These are phyloP conservation scores for Indicator indicator DNA, from an alignment of 2,113 vertebrate species.

Conservation along the genomic window DNA sequence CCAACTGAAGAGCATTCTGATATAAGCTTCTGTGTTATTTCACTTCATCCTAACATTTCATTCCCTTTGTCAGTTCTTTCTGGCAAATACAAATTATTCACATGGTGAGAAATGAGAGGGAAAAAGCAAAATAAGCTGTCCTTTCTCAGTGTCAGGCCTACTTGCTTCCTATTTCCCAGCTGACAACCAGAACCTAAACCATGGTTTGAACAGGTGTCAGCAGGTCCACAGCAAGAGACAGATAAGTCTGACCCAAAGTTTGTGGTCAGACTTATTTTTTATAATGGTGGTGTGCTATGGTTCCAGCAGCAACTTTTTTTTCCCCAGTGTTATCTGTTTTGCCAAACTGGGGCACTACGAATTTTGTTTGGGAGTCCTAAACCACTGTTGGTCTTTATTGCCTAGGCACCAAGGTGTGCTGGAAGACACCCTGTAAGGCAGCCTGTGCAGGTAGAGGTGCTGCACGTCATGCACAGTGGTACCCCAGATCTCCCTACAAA, in stretches of 20 bases:
- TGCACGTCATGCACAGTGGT: not conserved
- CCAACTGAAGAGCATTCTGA: conserved; percentile 19
- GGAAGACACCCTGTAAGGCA: not conserved
- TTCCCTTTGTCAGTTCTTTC: conserved; percentile 12
- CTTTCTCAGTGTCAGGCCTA: not conserved
- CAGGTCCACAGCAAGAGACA: not conserved
- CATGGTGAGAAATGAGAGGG: not conserved
- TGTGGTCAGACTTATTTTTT: not conserved
- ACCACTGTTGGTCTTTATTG: not conserved
- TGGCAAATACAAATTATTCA: not conserved
- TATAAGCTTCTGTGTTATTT: conserved; percentile 36
- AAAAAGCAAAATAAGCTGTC: conserved; percentile 7
- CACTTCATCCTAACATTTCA: conserved; percentile 45
- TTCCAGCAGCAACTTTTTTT: not conserved
- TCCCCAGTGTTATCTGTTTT: not conserved
- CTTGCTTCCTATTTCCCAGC: not conserved
- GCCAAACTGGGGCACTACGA: not conserved
- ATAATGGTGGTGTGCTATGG: accelerated
- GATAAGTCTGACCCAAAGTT: not conserved
- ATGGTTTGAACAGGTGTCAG: not conserved
- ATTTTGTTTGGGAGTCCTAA: not conserved
- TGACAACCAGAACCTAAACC: not conserved
- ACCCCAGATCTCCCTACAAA: not conserved
- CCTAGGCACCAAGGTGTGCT: not conserved
- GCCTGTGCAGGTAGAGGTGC: not conserved